A percentile compares a stretch with the other conserved stretches of the same genome.
Evolutionary conservation across 2,113 vertebrate species (phyloP).

Genomic region (Epinephelus lanceolatus): DNA sequence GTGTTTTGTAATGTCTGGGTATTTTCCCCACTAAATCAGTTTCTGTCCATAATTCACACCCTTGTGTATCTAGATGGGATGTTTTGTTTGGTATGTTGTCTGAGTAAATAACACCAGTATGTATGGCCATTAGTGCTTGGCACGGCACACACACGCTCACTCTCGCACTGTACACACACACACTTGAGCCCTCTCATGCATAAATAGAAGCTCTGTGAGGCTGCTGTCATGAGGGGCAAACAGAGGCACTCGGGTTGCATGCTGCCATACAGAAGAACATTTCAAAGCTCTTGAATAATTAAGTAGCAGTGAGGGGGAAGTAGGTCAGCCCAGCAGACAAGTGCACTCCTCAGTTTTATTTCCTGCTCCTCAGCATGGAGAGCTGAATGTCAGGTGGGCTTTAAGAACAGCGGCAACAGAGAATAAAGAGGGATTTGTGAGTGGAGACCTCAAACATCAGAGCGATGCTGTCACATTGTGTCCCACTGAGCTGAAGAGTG

Average conservation of each 20-base stretch:
- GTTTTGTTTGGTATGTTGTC: conserved; percentile 38
- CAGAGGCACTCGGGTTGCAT: conserved; percentile 64
- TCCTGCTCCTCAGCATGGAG: conserved; percentile 58
- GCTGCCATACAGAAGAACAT: conserved; percentile 72
- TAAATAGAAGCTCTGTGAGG: conserved; percentile 54
- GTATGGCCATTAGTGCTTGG: conserved; percentile 32
- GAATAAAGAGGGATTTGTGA: conserved; percentile 35
- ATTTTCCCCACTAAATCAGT: neutral
- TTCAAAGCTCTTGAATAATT: conserved; percentile 80
- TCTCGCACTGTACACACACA: conserved; percentile 21
- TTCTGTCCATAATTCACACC: conserved; percentile 35
- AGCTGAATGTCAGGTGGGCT: conserved; percentile 61
- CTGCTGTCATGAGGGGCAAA: conserved; percentile 59
- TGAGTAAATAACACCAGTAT: conserved; percentile 45
- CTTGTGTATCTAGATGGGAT: conserved; percentile 24
- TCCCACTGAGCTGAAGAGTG: conserved; percentile 12
- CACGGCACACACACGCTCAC: neutral
- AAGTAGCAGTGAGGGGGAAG: conserved; percentile 72
- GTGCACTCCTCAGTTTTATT: conserved; percentile 62
- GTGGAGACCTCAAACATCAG: conserved; percentile 16
- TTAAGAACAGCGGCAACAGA: conserved; percentile 23
- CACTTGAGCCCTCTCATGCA: conserved; percentile 48
- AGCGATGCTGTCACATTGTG: conserved; percentile 12
- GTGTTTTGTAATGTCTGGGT: conserved; percentile 15
- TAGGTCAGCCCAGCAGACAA: conserved; percentile 72